Conservation (phyloP, 2,113 vertebrate genomes). For the Marmota monax region DNA sequence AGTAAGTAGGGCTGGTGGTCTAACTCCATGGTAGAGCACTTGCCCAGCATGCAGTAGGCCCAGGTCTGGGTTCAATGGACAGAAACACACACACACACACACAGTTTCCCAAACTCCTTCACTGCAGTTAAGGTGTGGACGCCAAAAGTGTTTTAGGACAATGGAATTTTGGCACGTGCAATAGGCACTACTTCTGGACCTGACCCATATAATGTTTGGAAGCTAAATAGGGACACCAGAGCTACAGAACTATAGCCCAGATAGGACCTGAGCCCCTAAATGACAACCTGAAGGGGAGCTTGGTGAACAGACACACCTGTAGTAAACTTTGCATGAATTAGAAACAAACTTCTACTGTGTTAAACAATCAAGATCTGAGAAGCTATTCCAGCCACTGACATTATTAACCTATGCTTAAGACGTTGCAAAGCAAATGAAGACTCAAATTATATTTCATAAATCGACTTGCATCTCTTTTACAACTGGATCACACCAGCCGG, state of each 20-base stretch:
- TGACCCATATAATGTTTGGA: not conserved
- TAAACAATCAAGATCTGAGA: not conserved
- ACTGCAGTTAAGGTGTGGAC: not conserved
- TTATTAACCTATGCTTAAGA: not conserved
- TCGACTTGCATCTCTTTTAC: not conserved
- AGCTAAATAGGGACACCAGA: not conserved
- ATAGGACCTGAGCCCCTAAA: not conserved
- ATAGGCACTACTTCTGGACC: not conserved
- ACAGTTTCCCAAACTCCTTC: not conserved
- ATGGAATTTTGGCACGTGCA: not conserved
- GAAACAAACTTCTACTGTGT: not conserved
- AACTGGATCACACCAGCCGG: not conserved
- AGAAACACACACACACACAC: too few relatives aligned
- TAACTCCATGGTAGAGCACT: too few relatives aligned
- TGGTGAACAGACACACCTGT: not conserved
- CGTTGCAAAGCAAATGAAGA: conserved; percentile 18
- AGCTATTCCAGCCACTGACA: not conserved
- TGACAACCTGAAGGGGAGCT: not conserved
- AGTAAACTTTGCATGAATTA: not conserved
- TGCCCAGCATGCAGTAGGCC: too few relatives aligned
- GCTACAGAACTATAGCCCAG: not conserved
- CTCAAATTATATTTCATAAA: conserved; percentile 51
- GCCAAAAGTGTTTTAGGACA: not conserved
- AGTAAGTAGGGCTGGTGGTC: not conserved
- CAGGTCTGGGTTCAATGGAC: too few relatives aligned